Percentiles rank a stretch among this genome's conserved stretches.
These are phyloP conservation scores for Atta cephalotes DNA, from an alignment of 1,140 invertebrate genomes.

Conservation along the genomic window DNA sequence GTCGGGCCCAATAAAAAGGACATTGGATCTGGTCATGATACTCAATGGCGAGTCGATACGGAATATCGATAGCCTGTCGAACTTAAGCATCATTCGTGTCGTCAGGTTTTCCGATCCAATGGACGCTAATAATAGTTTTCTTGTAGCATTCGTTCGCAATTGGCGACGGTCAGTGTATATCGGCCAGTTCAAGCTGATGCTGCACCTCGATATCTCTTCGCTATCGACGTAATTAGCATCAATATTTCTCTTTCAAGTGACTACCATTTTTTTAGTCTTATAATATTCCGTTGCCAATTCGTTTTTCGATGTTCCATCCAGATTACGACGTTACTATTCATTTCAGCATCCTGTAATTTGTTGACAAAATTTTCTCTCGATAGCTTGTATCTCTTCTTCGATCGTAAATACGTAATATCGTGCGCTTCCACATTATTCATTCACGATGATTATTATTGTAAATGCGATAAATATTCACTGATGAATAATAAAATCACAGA, in stretches of 20 bases:
- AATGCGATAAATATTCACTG: conserved; percentile 7
- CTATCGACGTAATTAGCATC: conserved; percentile 52
- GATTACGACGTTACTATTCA: neutral
- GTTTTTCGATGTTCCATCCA: conserved; percentile 40
- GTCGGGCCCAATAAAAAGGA: neutral
- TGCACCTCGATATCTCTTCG: conserved; percentile 5
- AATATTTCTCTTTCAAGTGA: conserved; percentile 50
- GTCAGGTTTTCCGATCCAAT: conserved; percentile 26
- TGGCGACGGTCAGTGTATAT: conserved; percentile 27
- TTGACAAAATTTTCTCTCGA: conserved; percentile 58
- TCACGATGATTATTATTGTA: neutral
- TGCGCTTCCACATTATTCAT: neutral
- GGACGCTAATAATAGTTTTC: conserved; percentile 38
- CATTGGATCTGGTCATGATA: neutral
- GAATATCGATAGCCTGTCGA: conserved; percentile 29
- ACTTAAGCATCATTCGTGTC: conserved; percentile 22
- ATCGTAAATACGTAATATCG: neutral
- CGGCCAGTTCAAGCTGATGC: neutral
- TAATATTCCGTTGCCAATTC: neutral
- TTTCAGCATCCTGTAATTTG: conserved; percentile 17
- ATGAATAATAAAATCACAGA: neutral
- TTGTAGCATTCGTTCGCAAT: conserved; percentile 26
- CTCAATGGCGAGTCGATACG: conserved; percentile 2
- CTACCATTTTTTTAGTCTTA: neutral
- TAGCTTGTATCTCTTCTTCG: conserved; percentile 6